phyloP scores from a whole-genome alignment of 1,140 invertebrate genomes.

The Zaprionus inermis region DNA sequence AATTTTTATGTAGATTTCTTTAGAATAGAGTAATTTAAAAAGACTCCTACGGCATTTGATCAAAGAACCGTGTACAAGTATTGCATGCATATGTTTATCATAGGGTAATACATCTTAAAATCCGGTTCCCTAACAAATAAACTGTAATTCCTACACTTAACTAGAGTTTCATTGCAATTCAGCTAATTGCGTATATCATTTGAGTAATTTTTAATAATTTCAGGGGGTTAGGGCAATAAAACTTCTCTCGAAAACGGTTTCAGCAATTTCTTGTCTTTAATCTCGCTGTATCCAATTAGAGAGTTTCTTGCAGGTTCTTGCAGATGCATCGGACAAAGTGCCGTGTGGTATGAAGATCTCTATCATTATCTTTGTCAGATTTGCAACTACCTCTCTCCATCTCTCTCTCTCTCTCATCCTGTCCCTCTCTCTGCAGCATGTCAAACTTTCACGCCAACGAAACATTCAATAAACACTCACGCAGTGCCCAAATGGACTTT shows the following conservation, averaged over 20 bases:
- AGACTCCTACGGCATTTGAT: not conserved
- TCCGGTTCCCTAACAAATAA: not conserved
- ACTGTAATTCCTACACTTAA: not conserved
- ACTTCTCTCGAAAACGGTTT: not conserved
- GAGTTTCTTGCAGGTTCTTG: not conserved
- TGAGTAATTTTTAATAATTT: not conserved
- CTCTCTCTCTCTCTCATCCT: not conserved
- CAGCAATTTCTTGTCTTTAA: not conserved
- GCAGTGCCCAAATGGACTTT: conserved; percentile 79
- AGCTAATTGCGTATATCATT: conserved; percentile 4
- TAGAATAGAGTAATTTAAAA: not conserved
- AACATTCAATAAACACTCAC: conserved; percentile 80
- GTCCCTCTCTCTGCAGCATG: not conserved
- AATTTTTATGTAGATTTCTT: not conserved
- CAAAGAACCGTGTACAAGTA: not conserved
- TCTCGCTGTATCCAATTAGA: not conserved
- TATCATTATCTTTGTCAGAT: conserved; percentile 14
- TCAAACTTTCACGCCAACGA: conserved; percentile 47
- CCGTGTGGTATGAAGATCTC: conserved; percentile 1
- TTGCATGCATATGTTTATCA: not conserved
- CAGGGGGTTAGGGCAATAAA: not conserved
- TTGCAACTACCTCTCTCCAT: not conserved
- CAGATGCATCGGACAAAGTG: too few species aligned
- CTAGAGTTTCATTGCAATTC: not conserved
- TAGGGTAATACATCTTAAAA: not conserved